Evolutionary conservation across 2,797 vertebrate species (phyloP).

Genomic region (Tangara arthus): DNA sequence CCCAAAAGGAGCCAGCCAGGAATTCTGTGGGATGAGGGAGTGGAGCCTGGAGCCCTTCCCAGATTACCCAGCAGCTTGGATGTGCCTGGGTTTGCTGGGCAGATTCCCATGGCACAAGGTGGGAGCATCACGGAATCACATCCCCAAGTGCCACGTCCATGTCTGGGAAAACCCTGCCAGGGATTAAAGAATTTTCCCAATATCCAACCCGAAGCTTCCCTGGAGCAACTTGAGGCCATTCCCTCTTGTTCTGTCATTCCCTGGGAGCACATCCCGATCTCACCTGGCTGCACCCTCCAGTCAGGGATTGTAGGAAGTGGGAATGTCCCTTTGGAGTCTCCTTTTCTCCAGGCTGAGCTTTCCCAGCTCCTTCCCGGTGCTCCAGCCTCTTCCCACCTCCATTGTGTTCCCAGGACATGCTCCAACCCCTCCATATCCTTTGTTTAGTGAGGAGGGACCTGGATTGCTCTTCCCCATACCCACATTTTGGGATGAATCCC

Average conservation of each 20-base stretch:
- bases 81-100: background rate
- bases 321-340: background rate
- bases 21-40: background rate
- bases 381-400: background rate
- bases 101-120: background rate
- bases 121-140: background rate
- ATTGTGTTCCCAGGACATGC: accelerated
- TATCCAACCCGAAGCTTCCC: background rate
- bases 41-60: background rate
- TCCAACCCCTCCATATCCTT: background rate
- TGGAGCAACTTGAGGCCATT: accelerated
- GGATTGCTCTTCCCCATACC: background rate
- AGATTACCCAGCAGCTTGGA: background rate
- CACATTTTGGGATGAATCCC: conserved; percentile 20
- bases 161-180: background rate
- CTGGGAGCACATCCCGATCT: background rate
- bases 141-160: background rate
- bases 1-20: background rate
- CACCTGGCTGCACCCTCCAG: background rate
- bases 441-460: background rate
- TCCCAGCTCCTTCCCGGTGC: background rate
- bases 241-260: background rate
- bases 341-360: background rate
- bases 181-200: background rate
- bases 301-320: background rate